Conservation (phyloP, 2,888 invertebrate species). For the Epinotia nisella region DNA sequence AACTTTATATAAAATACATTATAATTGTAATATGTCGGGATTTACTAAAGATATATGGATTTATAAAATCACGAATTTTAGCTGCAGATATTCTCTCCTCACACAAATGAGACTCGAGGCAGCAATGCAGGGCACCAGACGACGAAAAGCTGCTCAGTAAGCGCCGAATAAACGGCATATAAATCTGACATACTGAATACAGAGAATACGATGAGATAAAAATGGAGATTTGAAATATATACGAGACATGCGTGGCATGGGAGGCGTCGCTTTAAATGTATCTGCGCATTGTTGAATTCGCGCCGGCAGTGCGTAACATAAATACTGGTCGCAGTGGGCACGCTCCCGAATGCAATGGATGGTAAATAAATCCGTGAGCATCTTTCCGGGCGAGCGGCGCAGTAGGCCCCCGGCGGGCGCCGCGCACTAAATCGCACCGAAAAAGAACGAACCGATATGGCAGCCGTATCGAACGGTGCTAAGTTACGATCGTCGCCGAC, state of each 20-base stretch:
- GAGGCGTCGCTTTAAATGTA: constrained; percentile 75
- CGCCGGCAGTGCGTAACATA: constrained; percentile 71
- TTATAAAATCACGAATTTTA: neutral
- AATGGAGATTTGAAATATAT: constrained; percentile 71
- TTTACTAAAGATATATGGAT: neutral
- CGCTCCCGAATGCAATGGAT: constrained; percentile 75
- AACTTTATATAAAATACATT: neutral
- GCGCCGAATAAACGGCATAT: constrained; percentile 56
- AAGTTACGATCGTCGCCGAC: constrained; percentile 77
- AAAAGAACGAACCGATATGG: constrained; percentile 78
- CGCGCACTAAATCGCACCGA: constrained; percentile 78
- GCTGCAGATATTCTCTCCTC: neutral
- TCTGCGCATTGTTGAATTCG: constrained; percentile 77
- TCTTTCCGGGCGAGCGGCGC: constrained; percentile 70
- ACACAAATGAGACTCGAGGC: neutral
- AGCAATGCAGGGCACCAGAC: constrained; percentile 20
- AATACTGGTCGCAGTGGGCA: constrained; percentile 75
- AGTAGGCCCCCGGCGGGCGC: constrained; percentile 69
- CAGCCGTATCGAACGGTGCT: constrained; percentile 76
- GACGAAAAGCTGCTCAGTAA: constrained; percentile 39
- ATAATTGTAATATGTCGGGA: neutral
- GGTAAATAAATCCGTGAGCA: constrained; percentile 72
- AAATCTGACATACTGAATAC: constrained; percentile 63
- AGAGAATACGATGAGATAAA: constrained; percentile 60
- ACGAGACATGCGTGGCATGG: constrained; percentile 70